phyloP scores from a whole-genome alignment of 2,113 vertebrate genomes.

The Pavo muticus region DNA sequence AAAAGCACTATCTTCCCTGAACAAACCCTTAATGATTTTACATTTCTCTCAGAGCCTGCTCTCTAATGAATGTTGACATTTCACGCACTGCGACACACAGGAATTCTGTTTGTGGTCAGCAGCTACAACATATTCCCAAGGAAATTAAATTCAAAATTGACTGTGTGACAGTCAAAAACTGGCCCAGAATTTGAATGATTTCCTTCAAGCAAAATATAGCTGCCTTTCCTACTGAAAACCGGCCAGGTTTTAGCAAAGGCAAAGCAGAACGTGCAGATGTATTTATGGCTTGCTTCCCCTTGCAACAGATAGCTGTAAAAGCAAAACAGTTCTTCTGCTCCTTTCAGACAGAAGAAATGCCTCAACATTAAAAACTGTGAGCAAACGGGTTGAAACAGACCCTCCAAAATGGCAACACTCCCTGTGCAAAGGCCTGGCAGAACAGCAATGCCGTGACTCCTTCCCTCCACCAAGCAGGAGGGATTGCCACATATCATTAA shows the following conservation, averaged over 20 bases:
- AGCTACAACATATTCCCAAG: constrained; percentile 56
- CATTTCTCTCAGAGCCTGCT: constrained; percentile 48
- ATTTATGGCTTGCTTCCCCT: not conserved
- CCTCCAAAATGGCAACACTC: not conserved
- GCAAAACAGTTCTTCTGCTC: constrained; percentile 28
- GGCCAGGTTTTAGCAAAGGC: not conserved
- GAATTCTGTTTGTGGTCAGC: constrained; percentile 55
- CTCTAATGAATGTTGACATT: constrained; percentile 65
- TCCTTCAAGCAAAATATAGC: not conserved
- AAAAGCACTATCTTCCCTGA: constrained; percentile 48
- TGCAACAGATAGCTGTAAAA: constrained; percentile 7
- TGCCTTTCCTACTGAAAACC: constrained; percentile 9
- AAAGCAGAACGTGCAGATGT: not conserved
- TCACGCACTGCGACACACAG: not conserved
- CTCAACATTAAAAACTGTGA: not conserved
- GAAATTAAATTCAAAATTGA: constrained; percentile 69
- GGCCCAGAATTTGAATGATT: constrained; percentile 17
- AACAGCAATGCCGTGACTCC: not conserved
- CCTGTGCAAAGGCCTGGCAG: not conserved
- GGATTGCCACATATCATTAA: not conserved
- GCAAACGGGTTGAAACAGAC: not conserved
- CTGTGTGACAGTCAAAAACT: constrained; percentile 21
- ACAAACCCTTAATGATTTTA: constrained; percentile 66
- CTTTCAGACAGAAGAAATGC: constrained; percentile 16
- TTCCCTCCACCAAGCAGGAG: not conserved